phyloP scores from a whole-genome alignment of 2,113 vertebrate genomes.

The Benitochromis conjunctus region DNA sequence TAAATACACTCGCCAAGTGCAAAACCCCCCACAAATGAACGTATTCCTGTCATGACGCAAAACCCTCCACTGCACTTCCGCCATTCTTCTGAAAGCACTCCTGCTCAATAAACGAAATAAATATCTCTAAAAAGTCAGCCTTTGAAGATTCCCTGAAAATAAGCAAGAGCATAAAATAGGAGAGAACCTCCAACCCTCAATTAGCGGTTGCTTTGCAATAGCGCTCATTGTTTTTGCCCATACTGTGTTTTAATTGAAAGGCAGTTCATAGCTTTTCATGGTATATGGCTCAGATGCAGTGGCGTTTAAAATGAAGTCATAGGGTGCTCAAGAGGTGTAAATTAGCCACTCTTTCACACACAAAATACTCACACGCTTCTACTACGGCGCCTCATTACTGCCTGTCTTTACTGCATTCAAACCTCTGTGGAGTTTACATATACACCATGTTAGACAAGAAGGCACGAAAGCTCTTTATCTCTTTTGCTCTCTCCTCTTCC shows the following conservation, averaged over 20 bases:
- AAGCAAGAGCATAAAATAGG: neutral
- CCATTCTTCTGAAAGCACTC: neutral
- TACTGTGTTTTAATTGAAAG: constrained; percentile 28
- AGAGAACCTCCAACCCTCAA: neutral
- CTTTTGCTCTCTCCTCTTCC: neutral
- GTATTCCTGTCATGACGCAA: neutral
- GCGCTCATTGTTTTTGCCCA: neutral
- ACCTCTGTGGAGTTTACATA: constrained; percentile 25
- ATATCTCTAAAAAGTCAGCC: neutral
- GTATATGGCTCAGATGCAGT: neutral
- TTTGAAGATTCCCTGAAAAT: neutral
- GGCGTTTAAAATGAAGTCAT: constrained; percentile 31
- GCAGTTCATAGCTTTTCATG: neutral
- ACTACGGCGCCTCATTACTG: constrained; percentile 44
- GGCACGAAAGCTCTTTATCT: constrained; percentile 25
- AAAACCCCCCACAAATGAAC: neutral
- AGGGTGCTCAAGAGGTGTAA: constrained; percentile 30
- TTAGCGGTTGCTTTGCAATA: neutral
- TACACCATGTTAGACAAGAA: neutral
- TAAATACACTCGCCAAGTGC: neutral
- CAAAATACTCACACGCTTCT: neutral
- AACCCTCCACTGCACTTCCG: neutral
- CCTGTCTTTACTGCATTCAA: constrained; percentile 41
- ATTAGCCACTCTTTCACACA: constrained; percentile 3
- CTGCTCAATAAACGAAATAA: neutral